A percentile compares a stretch with the other conserved stretches of the same genome.
Evolutionary conservation across 2,888 invertebrate genomes (phyloP).

Genomic region (Strigamia crassipes): DNA sequence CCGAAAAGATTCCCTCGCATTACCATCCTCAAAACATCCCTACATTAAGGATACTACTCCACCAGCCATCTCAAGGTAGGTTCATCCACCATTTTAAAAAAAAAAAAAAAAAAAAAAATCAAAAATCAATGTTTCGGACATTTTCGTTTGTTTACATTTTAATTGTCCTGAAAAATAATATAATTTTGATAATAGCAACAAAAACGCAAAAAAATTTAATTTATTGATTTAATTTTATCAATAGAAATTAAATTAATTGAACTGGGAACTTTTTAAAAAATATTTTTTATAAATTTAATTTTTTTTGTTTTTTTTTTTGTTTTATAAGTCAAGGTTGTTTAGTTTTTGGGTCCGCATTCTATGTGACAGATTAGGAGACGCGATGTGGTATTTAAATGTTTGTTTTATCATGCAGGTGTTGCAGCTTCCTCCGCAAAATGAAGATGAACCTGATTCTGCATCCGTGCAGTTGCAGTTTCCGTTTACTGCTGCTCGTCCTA

Average conservation of each 20-base stretch:
- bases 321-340: neutral
- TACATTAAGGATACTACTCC: neutral
- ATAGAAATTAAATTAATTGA: too few species aligned
- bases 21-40: neutral
- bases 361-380: neutral
- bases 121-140: too few species aligned
- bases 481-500: neutral
- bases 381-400: neutral
- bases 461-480: neutral
- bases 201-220: too few species aligned
- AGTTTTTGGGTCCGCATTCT: neutral
- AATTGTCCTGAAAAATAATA: too few species aligned
- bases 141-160: too few species aligned
- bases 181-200: too few species aligned
- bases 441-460: constrained; percentile 31
- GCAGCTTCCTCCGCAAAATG: constrained; percentile 16
- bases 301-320: too few species aligned
- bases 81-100: too few species aligned
- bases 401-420: neutral
- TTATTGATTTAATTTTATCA: too few species aligned
- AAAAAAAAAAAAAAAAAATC: too few species aligned
- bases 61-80: neutral
- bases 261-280: too few species aligned
- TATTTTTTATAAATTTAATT: too few species aligned
- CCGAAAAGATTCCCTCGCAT: neutral